These are phyloP conservation scores for Taphrorychus bicolor DNA, from an alignment of 2,888 invertebrate species.

Conservation along the genomic window DNA sequence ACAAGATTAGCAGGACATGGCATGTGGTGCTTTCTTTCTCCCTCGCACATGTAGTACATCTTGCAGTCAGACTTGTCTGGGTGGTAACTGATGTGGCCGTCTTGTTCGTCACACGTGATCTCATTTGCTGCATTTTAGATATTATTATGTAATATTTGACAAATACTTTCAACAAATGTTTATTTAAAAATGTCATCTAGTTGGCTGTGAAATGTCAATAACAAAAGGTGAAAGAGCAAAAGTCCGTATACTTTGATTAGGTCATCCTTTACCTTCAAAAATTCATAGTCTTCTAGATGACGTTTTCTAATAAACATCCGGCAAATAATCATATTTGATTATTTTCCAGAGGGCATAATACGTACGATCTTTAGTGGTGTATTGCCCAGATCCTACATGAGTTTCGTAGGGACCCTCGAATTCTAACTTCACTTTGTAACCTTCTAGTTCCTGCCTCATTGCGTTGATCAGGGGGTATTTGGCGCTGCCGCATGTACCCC, in stretches of 20 bases:
- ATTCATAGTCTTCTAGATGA: no score
- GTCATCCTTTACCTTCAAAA: no score
- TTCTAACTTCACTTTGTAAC: constrained; percentile 81
- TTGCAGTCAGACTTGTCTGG: constrained; percentile 90
- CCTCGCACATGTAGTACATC: constrained; percentile 96
- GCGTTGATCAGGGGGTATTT: constrained; percentile 90
- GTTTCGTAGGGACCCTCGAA: constrained; percentile 89
- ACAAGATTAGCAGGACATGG: constrained; percentile 92
- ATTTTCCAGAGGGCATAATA: no score
- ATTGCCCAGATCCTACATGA: constrained; percentile 71
- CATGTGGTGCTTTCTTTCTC: constrained; percentile 95
- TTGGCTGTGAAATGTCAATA: no score
- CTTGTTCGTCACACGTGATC: constrained; percentile 89
- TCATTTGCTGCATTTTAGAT: constrained; percentile 84
- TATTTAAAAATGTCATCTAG: no score
- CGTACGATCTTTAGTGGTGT: constrained; percentile 91
- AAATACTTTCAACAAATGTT: no score
- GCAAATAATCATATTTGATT: no score
- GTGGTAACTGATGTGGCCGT: constrained; percentile 95
- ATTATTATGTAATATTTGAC: no score
- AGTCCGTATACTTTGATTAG: no score
- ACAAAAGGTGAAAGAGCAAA: no score
- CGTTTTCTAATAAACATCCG: no score
- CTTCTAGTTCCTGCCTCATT: constrained; percentile 83
- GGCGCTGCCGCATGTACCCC: constrained; percentile 87